These are phyloP conservation scores for Manis pentadactyla DNA, from an alignment of 2,797 vertebrate species.

Conservation along the genomic window DNA sequence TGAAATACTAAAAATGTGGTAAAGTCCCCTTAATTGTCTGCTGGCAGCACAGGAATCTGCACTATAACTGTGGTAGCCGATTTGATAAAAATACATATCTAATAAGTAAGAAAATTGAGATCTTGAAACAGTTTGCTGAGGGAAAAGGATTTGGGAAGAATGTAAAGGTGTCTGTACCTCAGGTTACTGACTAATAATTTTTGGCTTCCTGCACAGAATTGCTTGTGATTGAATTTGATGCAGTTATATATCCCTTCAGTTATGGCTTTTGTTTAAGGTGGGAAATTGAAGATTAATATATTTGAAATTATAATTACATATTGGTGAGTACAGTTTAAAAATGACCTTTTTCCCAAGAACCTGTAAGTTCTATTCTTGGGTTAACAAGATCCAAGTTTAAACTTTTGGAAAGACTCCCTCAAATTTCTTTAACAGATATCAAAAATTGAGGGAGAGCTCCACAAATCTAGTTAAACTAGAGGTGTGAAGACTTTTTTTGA, in stretches of 20 bases:
- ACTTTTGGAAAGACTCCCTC: slow-evolving; percentile 45
- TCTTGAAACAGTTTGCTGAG: too few species aligned
- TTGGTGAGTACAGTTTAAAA: background rate
- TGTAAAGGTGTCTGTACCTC: background rate
- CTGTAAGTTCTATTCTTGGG: background rate
- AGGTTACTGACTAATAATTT: background rate
- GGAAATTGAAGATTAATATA: slow-evolving; percentile 11
- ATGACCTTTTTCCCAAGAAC: background rate
- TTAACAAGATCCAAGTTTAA: slow-evolving; percentile 42
- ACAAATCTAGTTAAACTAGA: slow-evolving; percentile 57
- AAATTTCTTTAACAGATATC: slow-evolving; percentile 56
- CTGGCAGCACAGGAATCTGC: background rate
- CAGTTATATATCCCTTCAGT: background rate
- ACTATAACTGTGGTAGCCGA: background rate
- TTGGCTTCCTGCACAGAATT: background rate
- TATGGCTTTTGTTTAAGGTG: slow-evolving; percentile 66
- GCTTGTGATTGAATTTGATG: background rate
- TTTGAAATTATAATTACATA: slow-evolving; percentile 22
- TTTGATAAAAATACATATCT: background rate
- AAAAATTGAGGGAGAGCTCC: slow-evolving; percentile 16
- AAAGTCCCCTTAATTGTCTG: background rate
- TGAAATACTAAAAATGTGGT: background rate
- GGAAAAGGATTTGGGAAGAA: slow-evolving; percentile 34
- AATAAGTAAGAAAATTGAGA: background rate
- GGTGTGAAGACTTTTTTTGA: slow-evolving; percentile 64